Base-by-base conservation (phyloP, 2,888 invertebrate genomes). In the Pristionchus japonicus region DNA sequence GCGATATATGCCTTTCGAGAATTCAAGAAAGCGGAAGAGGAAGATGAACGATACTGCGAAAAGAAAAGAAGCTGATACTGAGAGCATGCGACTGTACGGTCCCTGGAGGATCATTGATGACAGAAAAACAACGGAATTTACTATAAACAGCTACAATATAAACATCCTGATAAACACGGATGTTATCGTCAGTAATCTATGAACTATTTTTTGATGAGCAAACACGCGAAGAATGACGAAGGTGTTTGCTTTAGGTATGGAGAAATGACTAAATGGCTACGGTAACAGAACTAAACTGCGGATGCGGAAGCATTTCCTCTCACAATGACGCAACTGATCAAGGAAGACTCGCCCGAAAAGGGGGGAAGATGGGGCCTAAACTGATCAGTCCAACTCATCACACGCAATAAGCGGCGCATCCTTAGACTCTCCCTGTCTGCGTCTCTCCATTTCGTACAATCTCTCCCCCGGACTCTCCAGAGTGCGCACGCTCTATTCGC, bases 351-450 rank as follows among this genome's bases (percentile, higher is more conserved):
- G 23, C 23, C 4, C 17, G 49, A 11, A 17, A 13, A 13, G 4
- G 52, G 52, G 23, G 52, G 52, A 52, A 52, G 52, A 49, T 9
- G 47, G 52, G 52, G 67, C 3, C 34, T 74, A 74, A 74, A 23
- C 17, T n/a, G 74, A 74, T 74, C n/a, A 34, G 43, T 20, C 17
- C 31, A 74, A n/a, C 74, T 74, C 74, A 74, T 74, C 74, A 74
- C 74, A 11, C 9, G 23, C 74, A 74, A 74, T 74, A 40, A 74
- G n/a, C n/a, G n/a, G 74, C 74, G 74, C 74, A 74, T 74, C 74
- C 74, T n/a, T 13, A 37, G 40, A 74, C 20, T 40, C 17, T 7
- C 43, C 17, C 20, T 20, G 40, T 40, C 74, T 74, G 74, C 40
- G 23, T 40, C 74, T 74, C 74, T n/a, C 23, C 17, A 40, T 23